A percentile compares a stretch with the other conserved stretches of the same genome.
Evolutionary conservation across 2,113 vertebrate species (phyloP).

Genomic region (Tringa solitaria): DNA sequence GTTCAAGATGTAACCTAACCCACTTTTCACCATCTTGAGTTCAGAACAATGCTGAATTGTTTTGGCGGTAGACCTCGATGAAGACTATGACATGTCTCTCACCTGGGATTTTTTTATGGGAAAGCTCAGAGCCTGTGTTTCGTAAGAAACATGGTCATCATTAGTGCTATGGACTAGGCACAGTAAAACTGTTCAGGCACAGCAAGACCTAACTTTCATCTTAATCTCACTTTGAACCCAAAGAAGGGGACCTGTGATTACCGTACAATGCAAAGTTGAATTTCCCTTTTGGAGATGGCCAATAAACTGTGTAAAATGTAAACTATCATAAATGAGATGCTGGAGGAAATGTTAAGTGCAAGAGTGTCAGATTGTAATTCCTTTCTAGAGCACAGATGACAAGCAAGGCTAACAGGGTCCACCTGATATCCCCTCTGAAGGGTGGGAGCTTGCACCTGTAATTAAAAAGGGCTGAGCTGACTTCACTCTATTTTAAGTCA

Average conservation of each 20-base stretch:
- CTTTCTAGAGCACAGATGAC: neutral
- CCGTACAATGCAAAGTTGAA: neutral
- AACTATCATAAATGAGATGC: neutral
- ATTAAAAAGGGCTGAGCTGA: neutral
- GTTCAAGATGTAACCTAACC: neutral
- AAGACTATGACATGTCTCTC: neutral
- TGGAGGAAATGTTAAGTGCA: neutral
- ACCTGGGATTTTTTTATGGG: neutral
- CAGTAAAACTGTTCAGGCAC: neutral
- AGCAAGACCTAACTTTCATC: neutral
- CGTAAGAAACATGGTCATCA: neutral
- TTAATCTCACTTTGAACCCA: neutral
- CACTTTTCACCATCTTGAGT: accelerated
- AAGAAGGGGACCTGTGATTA: neutral
- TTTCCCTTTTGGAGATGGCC: neutral
- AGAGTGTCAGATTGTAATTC: neutral
- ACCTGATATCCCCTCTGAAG: neutral
- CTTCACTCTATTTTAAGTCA: neutral
- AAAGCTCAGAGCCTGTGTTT: neutral
- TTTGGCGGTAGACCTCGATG: neutral
- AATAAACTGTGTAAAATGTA: neutral
- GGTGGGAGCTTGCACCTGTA: neutral
- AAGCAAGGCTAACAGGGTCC: neutral
- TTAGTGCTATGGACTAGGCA: neutral
- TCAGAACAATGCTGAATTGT: neutral